Percentiles rank a stretch among this genome's conserved stretches.
These are phyloP conservation scores for Anoncus sp. DNA, from an alignment of 2,888 invertebrate species.

Conservation along the genomic window DNA sequence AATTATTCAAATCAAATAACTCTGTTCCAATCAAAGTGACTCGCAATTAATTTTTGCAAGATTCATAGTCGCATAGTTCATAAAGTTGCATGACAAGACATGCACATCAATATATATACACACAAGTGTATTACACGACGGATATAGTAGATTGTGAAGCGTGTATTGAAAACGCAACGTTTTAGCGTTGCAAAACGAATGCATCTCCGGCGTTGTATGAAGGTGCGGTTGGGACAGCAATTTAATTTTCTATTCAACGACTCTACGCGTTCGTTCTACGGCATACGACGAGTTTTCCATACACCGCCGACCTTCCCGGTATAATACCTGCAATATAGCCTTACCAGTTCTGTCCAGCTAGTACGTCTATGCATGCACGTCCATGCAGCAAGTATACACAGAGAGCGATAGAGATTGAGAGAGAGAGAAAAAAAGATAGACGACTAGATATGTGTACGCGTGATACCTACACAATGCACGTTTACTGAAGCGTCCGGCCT, in stretches of 20 bases:
- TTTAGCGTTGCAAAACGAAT: slow-evolving; percentile 73
- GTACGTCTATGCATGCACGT: slow-evolving; percentile 4
- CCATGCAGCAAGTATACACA: neutral
- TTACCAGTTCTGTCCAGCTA: neutral
- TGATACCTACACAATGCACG: slow-evolving; percentile 49
- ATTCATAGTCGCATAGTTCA: slow-evolving; percentile 2
- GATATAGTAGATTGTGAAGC: neutral
- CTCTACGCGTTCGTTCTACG: slow-evolving; percentile 39
- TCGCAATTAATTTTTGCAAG: slow-evolving; percentile 6
- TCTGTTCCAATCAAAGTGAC: neutral
- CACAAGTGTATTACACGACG: neutral
- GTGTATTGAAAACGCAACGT: slow-evolving; percentile 45
- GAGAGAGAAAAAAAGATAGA: slow-evolving; percentile 5
- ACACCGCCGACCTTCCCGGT: neutral
- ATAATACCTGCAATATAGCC: slow-evolving; percentile 18
- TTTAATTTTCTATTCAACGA: slow-evolving; percentile 74
- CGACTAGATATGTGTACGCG: slow-evolving; percentile 28
- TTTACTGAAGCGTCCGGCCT: slow-evolving; percentile 62
- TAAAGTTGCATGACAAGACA: neutral
- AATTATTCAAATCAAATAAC: too few relatives aligned
- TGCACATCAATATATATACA: neutral
- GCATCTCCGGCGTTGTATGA: slow-evolving; percentile 64
- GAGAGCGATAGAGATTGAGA: slow-evolving; percentile 1
- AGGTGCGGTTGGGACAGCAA: slow-evolving; percentile 71
- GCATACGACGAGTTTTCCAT: slow-evolving; percentile 46